Evolutionary conservation across 2,797 vertebrate species (phyloP), one percentile per base, ranked within the genome.

Genomic region (Muraenolepis orangiensis): DNA sequence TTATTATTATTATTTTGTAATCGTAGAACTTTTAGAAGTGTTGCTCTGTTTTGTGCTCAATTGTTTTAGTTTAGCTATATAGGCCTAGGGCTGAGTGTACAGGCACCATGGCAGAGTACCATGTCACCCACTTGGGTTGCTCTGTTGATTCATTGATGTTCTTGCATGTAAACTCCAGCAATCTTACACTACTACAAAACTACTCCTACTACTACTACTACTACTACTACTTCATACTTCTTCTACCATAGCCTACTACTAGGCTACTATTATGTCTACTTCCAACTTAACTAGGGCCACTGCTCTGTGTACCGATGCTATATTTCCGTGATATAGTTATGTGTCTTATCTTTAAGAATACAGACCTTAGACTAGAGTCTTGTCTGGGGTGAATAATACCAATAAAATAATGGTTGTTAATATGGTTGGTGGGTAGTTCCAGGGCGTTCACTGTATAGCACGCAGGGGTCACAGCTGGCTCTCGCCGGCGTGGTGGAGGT

Each of bases 401-500:
- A 34, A 34, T 34, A 34, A 34, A 34, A 57, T 57, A 57, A 23
- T 57, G n/a, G 51, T 57, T 6, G n/a, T n/a, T n/a, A n/a, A n/a
- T n/a, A n/a, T n/a, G n/a, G n/a, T 20, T 10, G 51, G 51, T 10
- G n/a, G 51, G 23, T 57, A 20, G 7, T 57, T 57, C 20, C 20
- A 57, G 6, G 6, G 51, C 6, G 51, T 10, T 57, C 1, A 23
- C 20, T 10, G 8, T n/a, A n/a, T n/a, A n/a, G 7, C 18, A 3
- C n/a, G 8, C 20, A 69, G 20, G 30, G 30, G 18, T 7, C 31
- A 68, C 30, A 70, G 34, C 32, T 38, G n/a, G n/a, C 64, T 26
- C 18, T 16, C 36, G 13, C 69, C 64, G 38, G 77, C 42, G 5
- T 40, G 70, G 75, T 76, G 75, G 57, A 78, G 81, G 76, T 84